These are phyloP conservation scores for Dasyornis broadbenti DNA, from an alignment of 2,113 vertebrate species.

Conservation along the genomic window DNA sequence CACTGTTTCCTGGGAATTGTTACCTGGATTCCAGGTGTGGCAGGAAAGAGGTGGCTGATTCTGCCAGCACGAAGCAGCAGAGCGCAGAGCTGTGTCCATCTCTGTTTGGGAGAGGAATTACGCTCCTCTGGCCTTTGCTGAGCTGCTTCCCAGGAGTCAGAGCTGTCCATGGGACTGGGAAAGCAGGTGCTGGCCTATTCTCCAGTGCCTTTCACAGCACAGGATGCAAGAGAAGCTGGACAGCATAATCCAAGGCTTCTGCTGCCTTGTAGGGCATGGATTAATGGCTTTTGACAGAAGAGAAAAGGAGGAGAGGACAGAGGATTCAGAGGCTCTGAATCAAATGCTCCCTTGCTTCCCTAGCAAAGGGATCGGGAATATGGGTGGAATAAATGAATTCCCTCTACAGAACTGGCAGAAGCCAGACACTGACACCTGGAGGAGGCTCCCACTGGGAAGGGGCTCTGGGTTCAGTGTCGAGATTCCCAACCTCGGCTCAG, in stretches of 20 bases:
- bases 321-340: neutral
- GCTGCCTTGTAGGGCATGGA: neutral
- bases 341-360: neutral
- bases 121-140: neutral
- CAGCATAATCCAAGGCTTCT: neutral
- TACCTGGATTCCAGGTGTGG: neutral
- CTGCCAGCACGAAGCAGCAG: neutral
- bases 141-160: neutral
- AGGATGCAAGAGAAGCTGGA: neutral
- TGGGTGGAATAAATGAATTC: neutral
- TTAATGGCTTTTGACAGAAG: neutral
- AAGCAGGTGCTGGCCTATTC: neutral
- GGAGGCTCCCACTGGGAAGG: neutral
- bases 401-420: neutral
- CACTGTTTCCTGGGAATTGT: neutral
- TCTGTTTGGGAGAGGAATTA: neutral
- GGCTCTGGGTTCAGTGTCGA: neutral
- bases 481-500: neutral
- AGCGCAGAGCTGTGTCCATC: neutral
- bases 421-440: neutral
- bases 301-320: neutral
- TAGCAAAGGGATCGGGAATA: neutral
- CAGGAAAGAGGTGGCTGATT: neutral
- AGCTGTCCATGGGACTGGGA: neutral
- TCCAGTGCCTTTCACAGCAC: neutral